Conservation (phyloP, 2,888 invertebrate genomes). For the Tryphoninae sp. region DNA sequence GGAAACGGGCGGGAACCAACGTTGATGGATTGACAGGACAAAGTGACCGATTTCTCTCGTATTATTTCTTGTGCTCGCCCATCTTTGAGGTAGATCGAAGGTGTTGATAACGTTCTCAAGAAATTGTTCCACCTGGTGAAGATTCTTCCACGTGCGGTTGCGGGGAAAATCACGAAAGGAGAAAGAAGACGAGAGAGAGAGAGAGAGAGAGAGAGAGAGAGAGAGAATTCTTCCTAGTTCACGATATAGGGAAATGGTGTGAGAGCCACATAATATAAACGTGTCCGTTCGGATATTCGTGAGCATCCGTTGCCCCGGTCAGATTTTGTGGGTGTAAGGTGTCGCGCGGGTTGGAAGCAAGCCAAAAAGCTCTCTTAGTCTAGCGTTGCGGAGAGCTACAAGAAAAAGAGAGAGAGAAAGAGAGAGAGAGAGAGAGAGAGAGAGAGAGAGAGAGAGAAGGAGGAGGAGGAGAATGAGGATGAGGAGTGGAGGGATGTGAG, state of each 20-base stretch:
- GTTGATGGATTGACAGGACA: slow-evolving; percentile 26
- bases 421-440: slow-evolving; percentile 44
- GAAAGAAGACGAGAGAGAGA: slow-evolving; percentile 1
- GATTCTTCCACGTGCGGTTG: slow-evolving; percentile 21
- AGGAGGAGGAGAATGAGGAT: too few species aligned
- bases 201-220: slow-evolving; percentile 38
- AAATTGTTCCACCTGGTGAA: slow-evolving; percentile 6
- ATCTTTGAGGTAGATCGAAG: slow-evolving; percentile 52
- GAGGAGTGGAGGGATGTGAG: too few species aligned
- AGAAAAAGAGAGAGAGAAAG: slow-evolving; percentile 29
- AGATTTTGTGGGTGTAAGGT: slow-evolving; percentile 77
- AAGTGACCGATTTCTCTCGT: slow-evolving; percentile 17
- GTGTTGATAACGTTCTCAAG: slow-evolving; percentile 13
- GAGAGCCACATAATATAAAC: slow-evolving; percentile 68
- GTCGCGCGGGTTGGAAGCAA: slow-evolving; percentile 77
- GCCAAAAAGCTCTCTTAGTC: slow-evolving; percentile 72
- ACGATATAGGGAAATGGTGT: slow-evolving; percentile 46
- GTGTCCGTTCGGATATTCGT: slow-evolving; percentile 57
- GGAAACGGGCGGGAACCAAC: slow-evolving; percentile 9
- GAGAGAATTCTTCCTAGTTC: slow-evolving; percentile 33
- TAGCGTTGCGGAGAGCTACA: slow-evolving; percentile 61
- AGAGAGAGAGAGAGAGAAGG: not conserved
- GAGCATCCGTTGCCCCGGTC: slow-evolving; percentile 67
- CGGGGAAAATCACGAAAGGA: slow-evolving; percentile 29
- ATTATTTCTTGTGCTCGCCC: slow-evolving; percentile 7